Percentiles rank a stretch among this genome's conserved stretches.
Evolutionary conservation across 2,113 vertebrate species (phyloP).

Genomic region (Peucedramus taeniatus): DNA sequence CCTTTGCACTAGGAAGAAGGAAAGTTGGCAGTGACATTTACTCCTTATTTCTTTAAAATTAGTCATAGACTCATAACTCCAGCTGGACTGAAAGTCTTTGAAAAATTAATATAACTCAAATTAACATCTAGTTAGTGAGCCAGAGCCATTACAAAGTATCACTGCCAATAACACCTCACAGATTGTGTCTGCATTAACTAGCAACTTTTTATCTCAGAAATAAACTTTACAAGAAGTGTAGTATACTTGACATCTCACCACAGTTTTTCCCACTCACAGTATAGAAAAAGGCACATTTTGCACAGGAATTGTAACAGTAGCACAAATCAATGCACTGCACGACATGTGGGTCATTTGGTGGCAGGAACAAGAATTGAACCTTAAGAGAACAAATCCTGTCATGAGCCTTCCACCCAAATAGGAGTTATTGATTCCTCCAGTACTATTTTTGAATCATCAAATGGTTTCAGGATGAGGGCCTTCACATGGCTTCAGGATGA

Average conservation of each 20-base stretch:
- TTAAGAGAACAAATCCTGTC: not conserved
- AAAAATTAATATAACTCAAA: conserved; percentile 3
- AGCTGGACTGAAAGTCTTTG: conserved; percentile 25
- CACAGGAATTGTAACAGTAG: not conserved
- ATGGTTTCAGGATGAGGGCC: not conserved
- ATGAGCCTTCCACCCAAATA: not conserved
- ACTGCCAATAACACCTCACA: conserved; percentile 25
- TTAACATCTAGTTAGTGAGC: not conserved
- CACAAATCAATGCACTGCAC: not conserved
- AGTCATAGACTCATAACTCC: conserved; percentile 8
- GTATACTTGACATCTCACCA: not conserved
- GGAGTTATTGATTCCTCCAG: conserved; percentile 19
- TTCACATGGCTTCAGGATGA: conserved; percentile 18
- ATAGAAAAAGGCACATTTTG: not conserved
- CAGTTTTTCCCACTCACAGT: not conserved
- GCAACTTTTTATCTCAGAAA: not conserved
- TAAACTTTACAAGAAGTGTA: not conserved
- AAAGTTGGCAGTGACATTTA: conserved; percentile 37
- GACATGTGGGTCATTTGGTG: not conserved
- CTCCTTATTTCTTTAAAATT: conserved; percentile 32
- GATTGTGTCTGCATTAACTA: not conserved
- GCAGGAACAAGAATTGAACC: not conserved
- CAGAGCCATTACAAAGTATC: not conserved
- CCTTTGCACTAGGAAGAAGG: not conserved
- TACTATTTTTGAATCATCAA: conserved; percentile 23